Conservation (phyloP, 2,888 invertebrate species). For the Lathronympha strigana region DNA sequence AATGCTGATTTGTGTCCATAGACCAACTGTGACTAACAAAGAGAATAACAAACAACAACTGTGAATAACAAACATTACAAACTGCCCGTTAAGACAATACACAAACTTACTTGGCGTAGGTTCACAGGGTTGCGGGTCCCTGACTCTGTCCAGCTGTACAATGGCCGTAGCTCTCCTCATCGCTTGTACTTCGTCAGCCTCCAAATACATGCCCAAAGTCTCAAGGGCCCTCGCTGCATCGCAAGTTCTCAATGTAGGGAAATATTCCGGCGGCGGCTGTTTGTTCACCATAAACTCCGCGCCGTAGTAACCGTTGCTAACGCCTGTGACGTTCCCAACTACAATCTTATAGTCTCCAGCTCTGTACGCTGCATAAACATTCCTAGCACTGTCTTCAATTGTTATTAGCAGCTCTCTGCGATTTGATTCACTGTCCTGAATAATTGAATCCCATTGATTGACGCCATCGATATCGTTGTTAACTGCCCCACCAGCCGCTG, state of each 20-base stretch:
- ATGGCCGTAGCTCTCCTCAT: slow-evolving; percentile 64
- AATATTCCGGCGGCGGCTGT: slow-evolving; percentile 65
- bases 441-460: slow-evolving; percentile 87
- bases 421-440: slow-evolving; percentile 70
- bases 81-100: no score
- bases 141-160: slow-evolving; percentile 62
- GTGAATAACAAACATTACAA: no score
- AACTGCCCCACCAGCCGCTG: slow-evolving; percentile 67
- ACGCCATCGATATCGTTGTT: slow-evolving; percentile 85
- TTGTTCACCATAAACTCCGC: slow-evolving; percentile 63
- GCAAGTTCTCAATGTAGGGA: slow-evolving; percentile 58
- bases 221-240: slow-evolving; percentile 64
- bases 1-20: no score
- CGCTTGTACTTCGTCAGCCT: slow-evolving; percentile 56
- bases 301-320: slow-evolving; percentile 71
- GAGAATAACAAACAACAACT: no score
- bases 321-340: slow-evolving; percentile 80
- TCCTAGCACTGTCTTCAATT: slow-evolving; percentile 80
- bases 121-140: slow-evolving; percentile 64
- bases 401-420: slow-evolving; percentile 85
- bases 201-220: slow-evolving; percentile 62
- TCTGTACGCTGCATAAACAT: slow-evolving; percentile 82
- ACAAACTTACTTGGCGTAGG: slow-evolving; percentile 73
- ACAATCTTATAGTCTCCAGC: slow-evolving; percentile 86
- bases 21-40: no score